A percentile compares a stretch with the other conserved stretches of the same genome.
These are phyloP conservation scores for Serripes groenlandicus DNA, from an alignment of 2,888 invertebrate species.

Conservation along the genomic window DNA sequence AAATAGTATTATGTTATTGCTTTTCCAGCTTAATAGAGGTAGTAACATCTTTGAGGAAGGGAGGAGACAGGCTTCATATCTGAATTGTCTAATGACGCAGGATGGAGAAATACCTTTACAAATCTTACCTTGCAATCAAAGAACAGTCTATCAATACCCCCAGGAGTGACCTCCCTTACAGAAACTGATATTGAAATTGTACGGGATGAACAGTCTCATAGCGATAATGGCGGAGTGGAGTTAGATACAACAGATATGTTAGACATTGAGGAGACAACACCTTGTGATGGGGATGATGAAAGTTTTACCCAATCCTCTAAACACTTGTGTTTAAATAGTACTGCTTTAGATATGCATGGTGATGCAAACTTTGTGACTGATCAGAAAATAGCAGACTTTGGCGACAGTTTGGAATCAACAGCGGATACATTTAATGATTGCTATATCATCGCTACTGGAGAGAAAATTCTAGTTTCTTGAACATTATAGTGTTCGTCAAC, in stretches of 20 bases:
- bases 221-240: neutral
- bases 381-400: neutral
- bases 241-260: neutral
- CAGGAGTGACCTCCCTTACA: too few species aligned
- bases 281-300: neutral
- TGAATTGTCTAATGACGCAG: too few species aligned
- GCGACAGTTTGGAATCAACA: constrained; percentile 2
- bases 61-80: too few species aligned
- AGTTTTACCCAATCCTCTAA: neutral
- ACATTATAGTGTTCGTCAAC: constrained; percentile 30
- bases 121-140: too few species aligned
- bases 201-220: neutral
- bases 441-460: neutral
- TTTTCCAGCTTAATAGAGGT: too few species aligned
- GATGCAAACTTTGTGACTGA: neutral
- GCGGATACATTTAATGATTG: neutral
- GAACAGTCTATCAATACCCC: too few species aligned
- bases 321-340: constrained; percentile 6
- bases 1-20: too few species aligned
- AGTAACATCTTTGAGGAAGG: too few species aligned
- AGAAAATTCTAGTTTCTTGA: constrained; percentile 41
- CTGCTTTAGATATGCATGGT: neutral
- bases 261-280: neutral
- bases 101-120: too few species aligned
- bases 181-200: constrained; percentile 4